Conservation (phyloP, 2,888 invertebrate species). For the Andrena dorsata region DNA sequence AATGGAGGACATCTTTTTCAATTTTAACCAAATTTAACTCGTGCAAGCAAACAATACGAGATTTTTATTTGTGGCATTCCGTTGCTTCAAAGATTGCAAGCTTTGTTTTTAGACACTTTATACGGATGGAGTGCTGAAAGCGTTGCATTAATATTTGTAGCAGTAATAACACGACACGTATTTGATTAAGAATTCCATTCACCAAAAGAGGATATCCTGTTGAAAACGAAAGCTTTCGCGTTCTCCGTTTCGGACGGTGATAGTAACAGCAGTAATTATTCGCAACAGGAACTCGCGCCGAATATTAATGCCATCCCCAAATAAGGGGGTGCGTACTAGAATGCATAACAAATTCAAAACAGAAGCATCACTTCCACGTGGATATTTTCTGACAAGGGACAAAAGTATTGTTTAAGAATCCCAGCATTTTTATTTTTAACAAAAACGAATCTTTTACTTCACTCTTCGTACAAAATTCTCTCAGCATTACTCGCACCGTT, state of each 20-base stretch:
- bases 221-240: constrained; percentile 45
- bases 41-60: too few species aligned
- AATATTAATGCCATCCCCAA: constrained; percentile 26
- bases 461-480: too few species aligned
- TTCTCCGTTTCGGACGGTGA: constrained; percentile 13
- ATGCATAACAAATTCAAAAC: neutral
- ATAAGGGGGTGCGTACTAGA: neutral
- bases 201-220: constrained; percentile 43
- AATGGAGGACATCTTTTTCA: too few species aligned
- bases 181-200: constrained; percentile 29
- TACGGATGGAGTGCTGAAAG: neutral
- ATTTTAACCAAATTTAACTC: too few species aligned
- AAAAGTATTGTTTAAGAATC: too few species aligned
- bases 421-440: too few species aligned
- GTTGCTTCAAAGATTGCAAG: neutral
- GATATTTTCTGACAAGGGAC: too few species aligned
- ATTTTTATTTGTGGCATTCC: neutral
- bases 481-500: too few species aligned
- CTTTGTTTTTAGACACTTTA: neutral
- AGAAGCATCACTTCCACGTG: neutral
- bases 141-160: neutral
- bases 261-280: constrained; percentile 38
- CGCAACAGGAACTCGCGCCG: constrained; percentile 5
- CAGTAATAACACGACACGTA: neutral
- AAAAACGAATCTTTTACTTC: too few species aligned